A percentile compares a stretch with the other conserved stretches of the same genome.
Evolutionary conservation across 2,797 vertebrate species (phyloP).

Genomic region (Myotis vivesi): DNA sequence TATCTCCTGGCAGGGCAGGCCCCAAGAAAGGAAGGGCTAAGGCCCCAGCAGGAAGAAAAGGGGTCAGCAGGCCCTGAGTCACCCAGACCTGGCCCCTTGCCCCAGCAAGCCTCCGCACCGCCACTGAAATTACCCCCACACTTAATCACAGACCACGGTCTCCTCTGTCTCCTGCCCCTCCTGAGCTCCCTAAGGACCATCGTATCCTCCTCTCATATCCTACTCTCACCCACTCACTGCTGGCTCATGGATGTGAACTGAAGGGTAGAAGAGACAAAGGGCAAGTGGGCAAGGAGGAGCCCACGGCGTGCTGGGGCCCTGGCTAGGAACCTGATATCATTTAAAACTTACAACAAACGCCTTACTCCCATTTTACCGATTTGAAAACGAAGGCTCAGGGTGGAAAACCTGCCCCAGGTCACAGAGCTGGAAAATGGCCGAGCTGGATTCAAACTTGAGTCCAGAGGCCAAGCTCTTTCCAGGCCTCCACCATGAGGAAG

Average conservation of each 20-base stretch:
- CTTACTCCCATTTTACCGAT: constrained; percentile 39
- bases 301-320: not conserved
- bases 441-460: not conserved
- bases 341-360: not conserved
- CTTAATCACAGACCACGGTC: constrained; percentile 58
- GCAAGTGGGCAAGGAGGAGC: not conserved
- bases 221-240: not conserved
- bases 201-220: not conserved
- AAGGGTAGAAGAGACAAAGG: not conserved
- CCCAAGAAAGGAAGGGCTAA: constrained; percentile 43
- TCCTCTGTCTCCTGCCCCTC: not conserved
- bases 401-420: not conserved
- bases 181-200: not conserved
- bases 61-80: constrained; percentile 58
- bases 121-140: constrained; percentile 52
- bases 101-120: not conserved
- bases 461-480: not conserved
- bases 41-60: constrained; percentile 52
- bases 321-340: not conserved
- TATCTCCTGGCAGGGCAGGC: not conserved
- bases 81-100: not conserved
- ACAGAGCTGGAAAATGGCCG: not conserved
- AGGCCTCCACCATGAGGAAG: not conserved
- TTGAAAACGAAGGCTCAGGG: not conserved
- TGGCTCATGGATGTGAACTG: not conserved